Conservation (phyloP, 1,140 invertebrate species). For the Euwallacea similis region DNA sequence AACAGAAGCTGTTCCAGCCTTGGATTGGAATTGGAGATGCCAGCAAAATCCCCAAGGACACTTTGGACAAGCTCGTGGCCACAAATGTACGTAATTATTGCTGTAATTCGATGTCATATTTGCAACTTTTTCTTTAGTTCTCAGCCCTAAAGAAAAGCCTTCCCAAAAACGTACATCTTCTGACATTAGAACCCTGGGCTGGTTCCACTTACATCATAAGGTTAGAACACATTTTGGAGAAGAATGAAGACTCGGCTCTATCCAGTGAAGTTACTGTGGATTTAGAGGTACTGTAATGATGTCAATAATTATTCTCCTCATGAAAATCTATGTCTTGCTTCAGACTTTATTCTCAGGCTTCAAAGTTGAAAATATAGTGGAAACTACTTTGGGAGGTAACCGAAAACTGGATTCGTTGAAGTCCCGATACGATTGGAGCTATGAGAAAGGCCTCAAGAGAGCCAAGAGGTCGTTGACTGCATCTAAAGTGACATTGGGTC, state of each 20-base stretch:
- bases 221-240: conserved; percentile 86
- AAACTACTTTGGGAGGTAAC: conserved; percentile 44
- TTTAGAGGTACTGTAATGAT: conserved; percentile 53
- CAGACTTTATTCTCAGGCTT: conserved; percentile 25
- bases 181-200: conserved; percentile 86
- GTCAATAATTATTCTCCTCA: neutral
- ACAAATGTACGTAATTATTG: neutral
- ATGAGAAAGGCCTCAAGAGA: neutral
- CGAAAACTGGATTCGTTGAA: conserved; percentile 12
- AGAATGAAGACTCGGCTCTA: conserved; percentile 62
- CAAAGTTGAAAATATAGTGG: conserved; percentile 37
- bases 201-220: conserved; percentile 70
- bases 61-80: neutral
- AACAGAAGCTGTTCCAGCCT: conserved; percentile 39
- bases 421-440: conserved; percentile 6
- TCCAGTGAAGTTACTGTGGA: conserved; percentile 63
- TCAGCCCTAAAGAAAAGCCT: conserved; percentile 53
- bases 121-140: neutral
- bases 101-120: neutral
- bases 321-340: neutral
- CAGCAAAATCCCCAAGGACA: neutral
- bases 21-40: conserved; percentile 40
- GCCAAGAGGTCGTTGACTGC: conserved; percentile 3
- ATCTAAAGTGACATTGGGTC: neutral
- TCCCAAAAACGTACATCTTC: conserved; percentile 77